Base-by-base conservation (phyloP, 1,140 invertebrate species). In the Coenobita brevimanus region DNA sequence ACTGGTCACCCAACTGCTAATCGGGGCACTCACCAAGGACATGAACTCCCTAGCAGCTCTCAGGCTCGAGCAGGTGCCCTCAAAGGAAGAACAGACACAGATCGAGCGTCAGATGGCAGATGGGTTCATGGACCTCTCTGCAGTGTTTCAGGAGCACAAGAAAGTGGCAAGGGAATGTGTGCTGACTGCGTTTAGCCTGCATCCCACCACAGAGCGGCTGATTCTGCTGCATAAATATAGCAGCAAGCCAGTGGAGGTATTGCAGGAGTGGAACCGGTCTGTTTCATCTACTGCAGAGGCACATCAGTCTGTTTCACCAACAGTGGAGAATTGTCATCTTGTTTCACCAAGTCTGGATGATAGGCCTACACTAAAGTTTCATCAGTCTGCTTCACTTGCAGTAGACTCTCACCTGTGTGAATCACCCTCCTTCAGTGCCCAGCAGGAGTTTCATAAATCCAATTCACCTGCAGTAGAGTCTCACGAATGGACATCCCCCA, bases 31-130 rank as follows among this genome's bases (percentile, higher is more conserved):
- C 78, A 96, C 95, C 3, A 94, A 94, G 6, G 96, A 96, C 91
- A 95, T 96, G 94, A 97, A 96, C 91, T 95, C 95, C 91, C 91
- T 96, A 90, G 95, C 96, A 91, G 94, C 93, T 86, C 94, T 95
- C 54, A 96, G 96, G 92, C 91, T 93, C 0, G 94, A 94, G 4
- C 92, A 93, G 60, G 93, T 93, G 30, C 94, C 94, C 90, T 33
- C 24, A 21, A 89, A 86, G 71, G 87, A 86, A 38, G 89, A 87
- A 30, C 85, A 89, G 24, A 36, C 54, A 30, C 93, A 94, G 89
- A 93, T 93, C 2, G 94, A 94, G 50, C 93, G 93, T 67, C 92
- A 93, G 71, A 91, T 95, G 80, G 94, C 94, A 75, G 91, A 91
- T 73, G 94, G 94, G 75, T 95, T 95, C 91, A 92, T 94, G 30